Evolutionary conservation across 2,888 invertebrate genomes (phyloP).

Genomic region (Xestia rhomboidea): DNA sequence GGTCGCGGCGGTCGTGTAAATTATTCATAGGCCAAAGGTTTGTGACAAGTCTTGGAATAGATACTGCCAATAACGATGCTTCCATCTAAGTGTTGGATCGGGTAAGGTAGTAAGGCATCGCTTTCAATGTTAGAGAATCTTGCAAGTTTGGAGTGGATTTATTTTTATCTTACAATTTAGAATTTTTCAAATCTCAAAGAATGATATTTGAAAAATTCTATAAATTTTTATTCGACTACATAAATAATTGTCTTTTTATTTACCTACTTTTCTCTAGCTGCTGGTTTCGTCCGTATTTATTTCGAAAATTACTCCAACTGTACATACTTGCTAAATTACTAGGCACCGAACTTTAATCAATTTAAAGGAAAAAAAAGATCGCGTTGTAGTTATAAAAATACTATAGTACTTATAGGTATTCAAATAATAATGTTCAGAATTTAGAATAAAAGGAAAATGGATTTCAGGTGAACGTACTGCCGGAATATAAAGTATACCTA

Average conservation of each 20-base stretch:
- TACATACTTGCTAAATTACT: too few relatives aligned
- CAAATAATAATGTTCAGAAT: too few relatives aligned
- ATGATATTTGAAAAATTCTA: background rate
- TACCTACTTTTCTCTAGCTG: background rate
- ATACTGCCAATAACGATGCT: conserved; percentile 72
- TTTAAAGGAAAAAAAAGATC: too few relatives aligned
- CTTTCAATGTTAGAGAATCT: conserved; percentile 26
- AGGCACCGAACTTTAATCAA: too few relatives aligned
- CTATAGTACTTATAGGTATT: too few relatives aligned
- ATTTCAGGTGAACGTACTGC: background rate
- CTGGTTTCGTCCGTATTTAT: background rate
- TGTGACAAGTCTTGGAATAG: conserved; percentile 80
- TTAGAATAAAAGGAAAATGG: too few relatives aligned
- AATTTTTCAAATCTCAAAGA: too few relatives aligned
- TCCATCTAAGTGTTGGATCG: conserved; percentile 56
- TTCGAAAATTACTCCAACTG: background rate
- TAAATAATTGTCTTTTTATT: background rate
- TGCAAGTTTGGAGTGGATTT: conserved; percentile 21
- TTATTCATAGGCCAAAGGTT: conserved; percentile 85
- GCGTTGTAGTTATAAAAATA: too few relatives aligned
- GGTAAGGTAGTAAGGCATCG: conserved; percentile 24
- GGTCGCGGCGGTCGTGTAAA: conserved; percentile 80
- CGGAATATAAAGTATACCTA: too few relatives aligned
- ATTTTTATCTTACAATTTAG: conserved; percentile 24
- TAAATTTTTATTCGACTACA: background rate